Evolutionary conservation across 2,797 vertebrate genomes (phyloP).

Genomic region (Lagorchestes hirsutus): DNA sequence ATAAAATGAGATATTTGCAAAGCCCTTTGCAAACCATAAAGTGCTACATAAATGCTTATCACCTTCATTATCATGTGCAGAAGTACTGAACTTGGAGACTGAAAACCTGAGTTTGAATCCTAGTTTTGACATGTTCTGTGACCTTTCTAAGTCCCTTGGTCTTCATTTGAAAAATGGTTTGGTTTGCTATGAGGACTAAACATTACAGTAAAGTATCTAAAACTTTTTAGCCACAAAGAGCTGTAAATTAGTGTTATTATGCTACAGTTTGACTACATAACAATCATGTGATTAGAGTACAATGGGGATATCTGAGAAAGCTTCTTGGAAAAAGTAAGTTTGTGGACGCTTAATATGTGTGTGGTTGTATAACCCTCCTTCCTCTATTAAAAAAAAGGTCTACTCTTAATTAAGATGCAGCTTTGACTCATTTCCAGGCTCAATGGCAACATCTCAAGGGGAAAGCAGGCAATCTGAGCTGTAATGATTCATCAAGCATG

Average conservation of each 20-base stretch:
- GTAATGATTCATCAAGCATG: not conserved
- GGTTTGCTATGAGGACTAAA: not conserved
- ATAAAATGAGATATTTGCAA: not conserved
- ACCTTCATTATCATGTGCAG: not conserved
- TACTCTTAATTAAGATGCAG: not conserved
- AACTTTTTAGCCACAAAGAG: not conserved
- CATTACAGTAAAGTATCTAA: not conserved
- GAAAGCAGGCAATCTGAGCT: not conserved
- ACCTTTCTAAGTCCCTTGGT: not conserved
- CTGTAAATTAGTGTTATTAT: not conserved
- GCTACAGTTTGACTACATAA: not conserved
- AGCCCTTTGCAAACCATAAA: not conserved
- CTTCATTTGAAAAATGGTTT: not conserved
- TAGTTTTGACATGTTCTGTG: not conserved
- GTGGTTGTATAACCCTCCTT: not conserved
- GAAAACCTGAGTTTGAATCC: not conserved
- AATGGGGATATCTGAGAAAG: not conserved
- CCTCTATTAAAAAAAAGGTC: not conserved
- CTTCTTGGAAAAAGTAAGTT: not conserved
- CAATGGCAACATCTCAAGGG: not conserved
- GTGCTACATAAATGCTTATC: not conserved
- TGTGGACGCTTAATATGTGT: not conserved
- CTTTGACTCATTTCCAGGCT: conserved; percentile 10
- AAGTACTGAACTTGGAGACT: not conserved
- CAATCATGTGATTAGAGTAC: not conserved